Evolutionary conservation across 2,888 invertebrate genomes (phyloP).

Genomic region (Perdita meconis): DNA sequence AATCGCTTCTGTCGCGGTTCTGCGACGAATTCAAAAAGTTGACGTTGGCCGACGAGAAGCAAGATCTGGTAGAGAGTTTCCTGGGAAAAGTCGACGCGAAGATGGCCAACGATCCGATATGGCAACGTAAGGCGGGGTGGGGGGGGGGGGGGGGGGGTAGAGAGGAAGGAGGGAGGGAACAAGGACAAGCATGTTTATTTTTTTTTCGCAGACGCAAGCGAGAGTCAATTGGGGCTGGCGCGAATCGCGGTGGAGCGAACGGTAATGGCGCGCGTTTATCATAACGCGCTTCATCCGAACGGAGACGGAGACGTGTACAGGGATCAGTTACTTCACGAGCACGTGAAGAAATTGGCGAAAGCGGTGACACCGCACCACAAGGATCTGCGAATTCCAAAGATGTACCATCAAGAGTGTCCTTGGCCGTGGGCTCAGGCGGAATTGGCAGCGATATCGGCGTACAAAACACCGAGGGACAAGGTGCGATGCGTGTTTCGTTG

Average conservation of each 20-base stretch:
- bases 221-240: slow-evolving; percentile 90
- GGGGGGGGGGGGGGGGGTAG: too few species aligned
- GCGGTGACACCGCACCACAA: slow-evolving; percentile 92
- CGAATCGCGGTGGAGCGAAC: slow-evolving; percentile 94
- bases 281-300: slow-evolving; percentile 97
- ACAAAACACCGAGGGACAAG: slow-evolving; percentile 95
- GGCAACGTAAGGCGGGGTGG: slow-evolving; percentile 91
- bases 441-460: slow-evolving; percentile 94
- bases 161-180: too few species aligned
- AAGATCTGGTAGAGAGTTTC: slow-evolving; percentile 93
- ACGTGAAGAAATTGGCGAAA: slow-evolving; percentile 92
- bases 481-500: slow-evolving; percentile 93
- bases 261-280: slow-evolving; percentile 96
- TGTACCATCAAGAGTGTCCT: slow-evolving; percentile 95
- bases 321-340: slow-evolving; percentile 95
- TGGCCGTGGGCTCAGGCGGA: slow-evolving; percentile 98
- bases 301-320: slow-evolving; percentile 97
- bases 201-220: slow-evolving; percentile 88
- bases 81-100: slow-evolving; percentile 89
- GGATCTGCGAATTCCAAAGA: slow-evolving; percentile 92
- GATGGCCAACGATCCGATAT: slow-evolving; percentile 89
- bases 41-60: slow-evolving; percentile 95
- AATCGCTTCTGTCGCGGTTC: slow-evolving; percentile 90
- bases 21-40: slow-evolving; percentile 92
- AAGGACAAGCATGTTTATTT: too few species aligned